Percentiles rank a stretch among this genome's conserved stretches.
Evolutionary conservation across 2,888 invertebrate genomes (phyloP).

Genomic region (Dexiosoma caninum): DNA sequence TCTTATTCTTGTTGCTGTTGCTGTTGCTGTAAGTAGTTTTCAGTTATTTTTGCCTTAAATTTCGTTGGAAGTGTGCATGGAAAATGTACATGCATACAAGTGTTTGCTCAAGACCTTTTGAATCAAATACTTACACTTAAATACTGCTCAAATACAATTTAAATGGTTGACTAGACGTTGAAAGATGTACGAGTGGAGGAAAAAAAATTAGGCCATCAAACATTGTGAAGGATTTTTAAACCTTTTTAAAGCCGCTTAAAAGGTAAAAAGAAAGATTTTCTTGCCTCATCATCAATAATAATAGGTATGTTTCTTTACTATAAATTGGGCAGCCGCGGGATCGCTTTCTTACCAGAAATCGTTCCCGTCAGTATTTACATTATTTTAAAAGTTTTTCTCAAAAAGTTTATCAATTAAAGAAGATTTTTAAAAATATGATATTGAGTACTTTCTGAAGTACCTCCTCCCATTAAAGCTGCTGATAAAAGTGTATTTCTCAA

Average conservation of each 20-base stretch:
- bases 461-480: no score
- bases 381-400: no score
- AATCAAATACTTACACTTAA: conserved; percentile 40
- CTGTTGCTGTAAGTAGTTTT: conserved; percentile 2
- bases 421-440: no score
- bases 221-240: not conserved
- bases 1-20: not conserved
- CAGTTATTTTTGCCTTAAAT: conserved; percentile 25
- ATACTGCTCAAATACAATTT: conserved; percentile 13
- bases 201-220: not conserved
- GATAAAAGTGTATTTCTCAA: no score
- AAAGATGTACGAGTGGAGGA: not conserved
- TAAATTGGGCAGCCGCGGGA: no score
- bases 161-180: not conserved
- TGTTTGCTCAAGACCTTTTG: conserved; percentile 54
- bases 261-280: not conserved
- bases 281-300: not conserved
- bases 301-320: no score
- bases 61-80: conserved; percentile 12
- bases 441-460: no score
- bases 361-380: no score
- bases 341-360: not conserved
- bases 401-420: no score
- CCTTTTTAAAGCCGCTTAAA: not conserved
- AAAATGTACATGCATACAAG: no score